Base-by-base conservation (phyloP, 1,140 invertebrate species). In the Episyrphus balteatus region DNA sequence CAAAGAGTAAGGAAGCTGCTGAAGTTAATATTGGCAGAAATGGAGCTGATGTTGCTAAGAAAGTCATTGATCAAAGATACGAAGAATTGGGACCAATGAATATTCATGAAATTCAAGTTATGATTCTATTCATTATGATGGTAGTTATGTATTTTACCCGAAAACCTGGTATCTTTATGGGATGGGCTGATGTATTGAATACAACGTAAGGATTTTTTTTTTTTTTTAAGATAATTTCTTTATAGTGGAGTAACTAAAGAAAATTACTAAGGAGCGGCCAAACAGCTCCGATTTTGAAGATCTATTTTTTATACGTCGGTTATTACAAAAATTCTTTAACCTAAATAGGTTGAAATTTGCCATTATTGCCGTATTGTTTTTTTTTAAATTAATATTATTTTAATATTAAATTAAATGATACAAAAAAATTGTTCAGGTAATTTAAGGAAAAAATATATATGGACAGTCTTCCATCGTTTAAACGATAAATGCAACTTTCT, bases 81-180 rank as follows among this genome's bases (percentile, higher is more conserved):
- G 70, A 75, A 48, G 79, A 80, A 50, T 74, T 93, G 40, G 89
- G 89, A 31, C 79, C 82, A 0, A 79, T 88, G 59, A 81, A 76
- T 34, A 89, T 84, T 73, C 86, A 92, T 47, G 91, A 96, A 71
- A 72, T 61, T 64, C 74, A 76, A 15, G 84, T 92, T 1, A 79
- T 86, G 26, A 51, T 79, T 11, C 70, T 92, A 15, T 96, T 96
- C 61, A 62, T 88, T 8, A 51, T 82, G 11, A 79, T 92, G 6
- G 81, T 94, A 2, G 50, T 86, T 39, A 72, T 95, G 48, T 96
- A 92, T 84, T 84, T 95, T 63, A 89, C 92, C 63, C 77, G 90
- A 38, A 81, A 83, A 42, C 91, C 92, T 0, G 83, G 56, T 30
- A 62, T 66, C 46, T 64, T 66, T 36, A 31, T 39, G 5, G 63